Evolutionary conservation across 1,140 invertebrate genomes (phyloP).

Genomic region (Andrena cerasifolii): DNA sequence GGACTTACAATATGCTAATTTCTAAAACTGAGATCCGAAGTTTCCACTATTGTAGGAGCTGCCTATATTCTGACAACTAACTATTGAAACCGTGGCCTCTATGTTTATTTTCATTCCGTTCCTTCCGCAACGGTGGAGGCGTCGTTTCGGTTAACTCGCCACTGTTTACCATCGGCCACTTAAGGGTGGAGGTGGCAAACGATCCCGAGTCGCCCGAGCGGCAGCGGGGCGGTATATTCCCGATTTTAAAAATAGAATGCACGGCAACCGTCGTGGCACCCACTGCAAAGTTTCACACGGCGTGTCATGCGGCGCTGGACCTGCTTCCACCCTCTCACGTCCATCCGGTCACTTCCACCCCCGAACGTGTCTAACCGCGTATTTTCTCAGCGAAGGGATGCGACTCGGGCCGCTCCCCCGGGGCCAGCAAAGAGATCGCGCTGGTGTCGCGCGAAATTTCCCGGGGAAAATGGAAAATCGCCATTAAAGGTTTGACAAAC

Average conservation of each 20-base stretch:
- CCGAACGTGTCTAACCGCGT: constrained; percentile 60
- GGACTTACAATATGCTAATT: too few species aligned
- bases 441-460: not conserved
- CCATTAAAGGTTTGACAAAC: not conserved
- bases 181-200: not conserved
- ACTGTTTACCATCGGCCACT: constrained; percentile 20
- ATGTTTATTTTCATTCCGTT: constrained; percentile 39
- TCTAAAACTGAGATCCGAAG: too few species aligned
- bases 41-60: too few species aligned
- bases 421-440: not conserved
- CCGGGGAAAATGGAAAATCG: not conserved
- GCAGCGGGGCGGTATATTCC: not conserved
- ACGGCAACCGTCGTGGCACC: not conserved
- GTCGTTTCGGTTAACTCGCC: constrained; percentile 2
- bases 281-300: constrained; percentile 68
- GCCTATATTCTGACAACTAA: too few species aligned
- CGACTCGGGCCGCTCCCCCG: constrained; percentile 28
- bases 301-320: constrained; percentile 65
- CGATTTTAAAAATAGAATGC: constrained; percentile 51
- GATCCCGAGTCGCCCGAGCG: constrained; percentile 3
- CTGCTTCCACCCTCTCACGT: constrained; percentile 67
- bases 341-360: constrained; percentile 66
- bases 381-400: constrained; percentile 69
- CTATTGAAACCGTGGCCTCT: not conserved
- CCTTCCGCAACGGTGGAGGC: not conserved